A percentile compares a stretch with the other conserved stretches of the same genome.
These are phyloP conservation scores for Hylaeus anthracinus DNA, from an alignment of 1,140 invertebrate genomes.

Conservation along the genomic window DNA sequence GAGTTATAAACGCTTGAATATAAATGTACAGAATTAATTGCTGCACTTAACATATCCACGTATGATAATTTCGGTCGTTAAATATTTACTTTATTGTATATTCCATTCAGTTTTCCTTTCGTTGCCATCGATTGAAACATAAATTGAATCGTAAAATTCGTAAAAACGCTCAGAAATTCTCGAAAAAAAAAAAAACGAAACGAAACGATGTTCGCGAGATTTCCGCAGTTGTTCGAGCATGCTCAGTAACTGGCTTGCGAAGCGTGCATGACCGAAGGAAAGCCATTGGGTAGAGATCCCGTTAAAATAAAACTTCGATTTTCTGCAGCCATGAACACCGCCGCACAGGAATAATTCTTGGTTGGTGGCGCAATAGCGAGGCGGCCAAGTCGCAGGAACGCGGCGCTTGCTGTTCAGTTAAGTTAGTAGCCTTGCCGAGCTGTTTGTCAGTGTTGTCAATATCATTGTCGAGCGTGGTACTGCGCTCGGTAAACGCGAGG, in stretches of 20 bases:
- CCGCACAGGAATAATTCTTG: conserved; percentile 27
- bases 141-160: neutral
- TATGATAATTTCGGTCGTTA: no score
- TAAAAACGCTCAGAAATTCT: neutral
- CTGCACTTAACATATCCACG: no score
- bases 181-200: neutral
- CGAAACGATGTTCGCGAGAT: neutral
- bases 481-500: conserved; percentile 7
- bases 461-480: conserved; percentile 1
- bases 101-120: neutral
- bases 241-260: conserved; percentile 1
- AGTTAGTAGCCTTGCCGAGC: conserved; percentile 33
- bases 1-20: no score
- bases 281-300: conserved; percentile 9
- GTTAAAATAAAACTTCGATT: conserved; percentile 47
- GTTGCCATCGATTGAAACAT: no score
- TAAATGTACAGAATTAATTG: no score
- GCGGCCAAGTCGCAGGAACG: conserved; percentile 11
- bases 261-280: neutral
- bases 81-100: no score
- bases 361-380: conserved; percentile 40
- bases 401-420: conserved; percentile 16
- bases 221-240: conserved; percentile 8
- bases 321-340: conserved; percentile 14
- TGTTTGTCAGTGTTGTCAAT: conserved; percentile 20